Conservation (phyloP, 2,888 invertebrate species). For the Drosophila prolongata region DNA sequence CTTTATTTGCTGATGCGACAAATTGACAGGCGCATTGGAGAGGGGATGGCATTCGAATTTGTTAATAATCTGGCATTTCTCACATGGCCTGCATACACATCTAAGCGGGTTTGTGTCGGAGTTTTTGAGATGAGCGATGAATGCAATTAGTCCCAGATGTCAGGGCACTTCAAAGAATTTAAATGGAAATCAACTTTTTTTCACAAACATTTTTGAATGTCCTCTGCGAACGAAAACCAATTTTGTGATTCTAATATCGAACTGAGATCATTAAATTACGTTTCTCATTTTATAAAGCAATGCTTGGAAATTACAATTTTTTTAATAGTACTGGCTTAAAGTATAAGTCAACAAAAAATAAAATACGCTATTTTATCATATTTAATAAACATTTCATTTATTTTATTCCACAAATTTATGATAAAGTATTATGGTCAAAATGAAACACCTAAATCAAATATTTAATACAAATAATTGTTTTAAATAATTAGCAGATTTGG, state of each 20-base stretch:
- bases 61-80: constrained; percentile 58
- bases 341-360: too few species aligned
- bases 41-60: constrained; percentile 48
- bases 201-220: neutral
- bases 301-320: too few species aligned
- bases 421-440: too few species aligned
- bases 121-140: constrained; percentile 16
- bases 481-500: neutral
- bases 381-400: too few species aligned
- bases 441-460: too few species aligned
- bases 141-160: constrained; percentile 23
- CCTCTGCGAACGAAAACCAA: neutral
- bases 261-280: too few species aligned
- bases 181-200: constrained; percentile 8
- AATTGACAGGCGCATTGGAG: constrained; percentile 61
- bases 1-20: constrained; percentile 60
- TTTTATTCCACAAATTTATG: too few species aligned
- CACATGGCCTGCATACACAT: constrained; percentile 4
- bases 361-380: too few species aligned
- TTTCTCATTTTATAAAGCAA: too few species aligned
- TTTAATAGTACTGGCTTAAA: too few species aligned
- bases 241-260: neutral
- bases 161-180: constrained; percentile 6
- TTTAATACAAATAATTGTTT: neutral
- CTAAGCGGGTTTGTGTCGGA: constrained; percentile 13